Evolutionary conservation across 2,888 invertebrate species (phyloP).

Genomic region (Agrotis ipsilon): DNA sequence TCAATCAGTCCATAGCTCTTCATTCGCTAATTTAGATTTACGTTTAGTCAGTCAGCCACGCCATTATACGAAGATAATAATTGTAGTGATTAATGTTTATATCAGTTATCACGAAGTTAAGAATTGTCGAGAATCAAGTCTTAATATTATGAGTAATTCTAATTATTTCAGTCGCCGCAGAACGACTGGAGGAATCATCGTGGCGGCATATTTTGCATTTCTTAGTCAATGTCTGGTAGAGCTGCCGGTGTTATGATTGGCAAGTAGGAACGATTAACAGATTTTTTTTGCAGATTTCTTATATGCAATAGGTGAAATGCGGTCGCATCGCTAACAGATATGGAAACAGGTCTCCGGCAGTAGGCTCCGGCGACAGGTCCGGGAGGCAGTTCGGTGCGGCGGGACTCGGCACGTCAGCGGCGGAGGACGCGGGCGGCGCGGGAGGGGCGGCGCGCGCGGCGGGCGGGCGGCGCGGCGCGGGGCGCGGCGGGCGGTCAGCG

Average conservation of each 20-base stretch:
- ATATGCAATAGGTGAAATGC: background rate
- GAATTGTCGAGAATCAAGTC: conserved; percentile 2
- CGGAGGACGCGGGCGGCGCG: too few relatives aligned
- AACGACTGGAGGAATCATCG: background rate
- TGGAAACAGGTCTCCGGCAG: too few relatives aligned
- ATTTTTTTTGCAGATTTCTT: too few relatives aligned
- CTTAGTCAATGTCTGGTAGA: background rate
- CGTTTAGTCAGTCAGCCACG: conserved; percentile 49
- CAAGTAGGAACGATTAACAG: background rate
- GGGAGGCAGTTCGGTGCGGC: background rate
- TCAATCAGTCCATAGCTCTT: conserved; percentile 43
- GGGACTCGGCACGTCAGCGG: background rate
- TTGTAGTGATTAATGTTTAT: conserved; percentile 8
- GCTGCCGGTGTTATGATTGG: rapidly evolving
- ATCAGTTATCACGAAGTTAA: background rate
- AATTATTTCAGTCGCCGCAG: background rate
- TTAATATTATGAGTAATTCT: background rate
- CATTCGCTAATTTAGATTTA: conserved; percentile 35
- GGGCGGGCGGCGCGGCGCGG: conserved; percentile 73
- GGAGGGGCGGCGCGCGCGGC: conserved; percentile 33
- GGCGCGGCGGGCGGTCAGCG: conserved; percentile 87
- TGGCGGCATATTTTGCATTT: background rate
- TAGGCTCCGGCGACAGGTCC: background rate
- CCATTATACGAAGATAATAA: conserved; percentile 17
- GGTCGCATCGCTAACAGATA: background rate